A percentile compares a stretch with the other conserved stretches of the same genome.
Conservation (phyloP, 2,797 vertebrate genomes). For the Schizothorax lantsangensis region DNA sequence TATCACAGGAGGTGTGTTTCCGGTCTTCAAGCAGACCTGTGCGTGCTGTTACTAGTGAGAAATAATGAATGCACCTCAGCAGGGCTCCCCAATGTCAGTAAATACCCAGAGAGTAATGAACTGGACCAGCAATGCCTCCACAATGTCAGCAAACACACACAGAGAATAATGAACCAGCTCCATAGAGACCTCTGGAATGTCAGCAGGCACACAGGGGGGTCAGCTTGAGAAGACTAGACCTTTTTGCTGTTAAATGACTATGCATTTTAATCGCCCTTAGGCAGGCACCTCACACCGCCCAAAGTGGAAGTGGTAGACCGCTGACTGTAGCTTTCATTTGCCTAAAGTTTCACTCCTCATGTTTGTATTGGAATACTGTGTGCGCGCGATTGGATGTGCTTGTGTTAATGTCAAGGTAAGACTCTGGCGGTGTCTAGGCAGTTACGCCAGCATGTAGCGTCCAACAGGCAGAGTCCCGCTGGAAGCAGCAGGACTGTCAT, state of each 20-base stretch:
- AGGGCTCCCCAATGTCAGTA: constrained; percentile 71
- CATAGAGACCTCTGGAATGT: constrained; percentile 54
- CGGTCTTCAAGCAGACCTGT: constrained; percentile 55
- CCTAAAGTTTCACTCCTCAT: constrained; percentile 1
- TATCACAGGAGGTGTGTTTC: constrained; percentile 6
- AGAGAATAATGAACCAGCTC: constrained; percentile 59
- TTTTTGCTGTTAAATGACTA: constrained; percentile 51
- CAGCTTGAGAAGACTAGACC: constrained; percentile 41
- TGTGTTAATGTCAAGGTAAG: constrained; percentile 35
- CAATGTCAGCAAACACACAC: constrained; percentile 57
- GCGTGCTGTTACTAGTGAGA: constrained; percentile 60
- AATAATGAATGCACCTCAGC: constrained; percentile 73
- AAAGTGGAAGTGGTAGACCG: not conserved
- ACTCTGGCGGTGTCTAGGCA: constrained; percentile 26
- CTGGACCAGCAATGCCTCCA: constrained; percentile 55
- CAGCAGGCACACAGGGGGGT: constrained; percentile 52
- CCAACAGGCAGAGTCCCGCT: constrained; percentile 39
- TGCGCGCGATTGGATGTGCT: constrained; percentile 9
- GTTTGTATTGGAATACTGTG: constrained; percentile 7
- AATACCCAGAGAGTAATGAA: constrained; percentile 73
- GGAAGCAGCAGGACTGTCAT: constrained; percentile 50
- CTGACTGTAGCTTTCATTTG: constrained; percentile 8
- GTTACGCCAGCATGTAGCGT: constrained; percentile 13
- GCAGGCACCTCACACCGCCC: constrained; percentile 10
- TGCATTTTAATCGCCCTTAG: constrained; percentile 48